Percentiles rank a stretch among this genome's conserved stretches.
Conservation (phyloP, 2,797 vertebrate species). For the Antrozous pallidus region DNA sequence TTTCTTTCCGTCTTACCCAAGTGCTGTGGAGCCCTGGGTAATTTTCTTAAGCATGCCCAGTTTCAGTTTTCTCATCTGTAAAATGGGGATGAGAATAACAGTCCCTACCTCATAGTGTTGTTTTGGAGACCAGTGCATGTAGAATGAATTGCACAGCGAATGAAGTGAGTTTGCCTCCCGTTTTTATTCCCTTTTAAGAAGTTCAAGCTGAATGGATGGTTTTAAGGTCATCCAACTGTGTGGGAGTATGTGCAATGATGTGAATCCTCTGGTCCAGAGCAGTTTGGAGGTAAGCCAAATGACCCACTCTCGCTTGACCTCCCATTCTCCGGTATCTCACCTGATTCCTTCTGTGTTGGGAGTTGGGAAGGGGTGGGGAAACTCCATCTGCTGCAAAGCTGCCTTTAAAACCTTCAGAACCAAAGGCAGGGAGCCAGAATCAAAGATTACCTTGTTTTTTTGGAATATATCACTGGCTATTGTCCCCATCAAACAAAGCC, state of each 20-base stretch:
- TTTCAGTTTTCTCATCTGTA: constrained; percentile 47
- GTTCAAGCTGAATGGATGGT: not conserved
- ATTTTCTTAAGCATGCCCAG: not conserved
- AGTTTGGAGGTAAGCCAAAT: not conserved
- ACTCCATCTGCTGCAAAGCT: constrained; percentile 16
- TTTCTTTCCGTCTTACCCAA: not conserved
- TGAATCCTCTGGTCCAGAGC: not conserved
- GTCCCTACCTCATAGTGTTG: not conserved
- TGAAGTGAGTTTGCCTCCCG: not conserved
- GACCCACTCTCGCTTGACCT: not conserved
- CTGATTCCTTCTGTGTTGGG: not conserved
- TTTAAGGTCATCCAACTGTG: not conserved
- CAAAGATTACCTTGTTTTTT: constrained; percentile 88
- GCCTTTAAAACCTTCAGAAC: constrained; percentile 61
- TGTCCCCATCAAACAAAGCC: constrained; percentile 89
- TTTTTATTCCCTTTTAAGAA: not conserved
- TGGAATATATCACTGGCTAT: constrained; percentile 88
- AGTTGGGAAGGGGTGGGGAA: constrained; percentile 45
- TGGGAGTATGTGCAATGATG: not conserved
- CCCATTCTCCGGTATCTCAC: not conserved
- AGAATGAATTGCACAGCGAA: not conserved
- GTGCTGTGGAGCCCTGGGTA: not conserved
- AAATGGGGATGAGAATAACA: not conserved
- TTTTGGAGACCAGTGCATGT: not conserved
- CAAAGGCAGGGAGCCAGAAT: constrained; percentile 82